Base-by-base conservation (phyloP, 2,113 vertebrate genomes). In the Athene cunicularia region DNA sequence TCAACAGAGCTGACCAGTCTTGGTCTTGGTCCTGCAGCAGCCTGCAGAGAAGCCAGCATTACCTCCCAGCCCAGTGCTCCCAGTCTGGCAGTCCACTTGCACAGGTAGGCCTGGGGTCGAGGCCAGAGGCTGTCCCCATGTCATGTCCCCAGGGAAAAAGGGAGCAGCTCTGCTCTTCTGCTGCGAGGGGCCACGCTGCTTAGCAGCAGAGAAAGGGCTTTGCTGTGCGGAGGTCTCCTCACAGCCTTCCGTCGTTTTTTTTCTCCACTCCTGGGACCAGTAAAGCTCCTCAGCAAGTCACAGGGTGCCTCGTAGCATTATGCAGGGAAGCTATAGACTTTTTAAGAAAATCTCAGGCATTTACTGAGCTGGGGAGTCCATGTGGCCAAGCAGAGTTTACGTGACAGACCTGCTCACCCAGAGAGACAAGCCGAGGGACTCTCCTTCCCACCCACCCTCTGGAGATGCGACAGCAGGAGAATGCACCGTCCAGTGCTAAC, bases 231-330 rank as follows among this genome's bases (percentile, higher is more conserved):
- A 55, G 32, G 18, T 9, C 43, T 49, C 26, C 55, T 62, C 45
- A 19, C 11, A 30, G 19, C 14, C 0, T 5, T 2, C 5, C 3
- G 8, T 20, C 37, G 3, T 11, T 55, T 55, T 55, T 55, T 56
- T 23, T 10, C n/a, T 50, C 30, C 63, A 27, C 3, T 30, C 8
- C 56, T 27, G 35, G 33, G 28, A 37, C 1, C 7, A 33, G 28
- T 26, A 39, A 18, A 83, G 23, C 27, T 83, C 52, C 35, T 74
- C 33, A 14, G 7, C 20, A 6, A 6, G 2, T 19, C 26, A 10
- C 35, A 6, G 12, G 7, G 4, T 24, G 13, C 24, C 52, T 72
- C 28, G 1, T 0, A 17, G 13, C 12, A 3, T 7, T 24, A 3
- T 15, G 28, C 22, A 8, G 1, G 43, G 49, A 11, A 73, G 3